Evolutionary conservation across 2,113 vertebrate species (phyloP), one percentile per base, ranked within the genome.

Genomic region (Calonectris borealis): DNA sequence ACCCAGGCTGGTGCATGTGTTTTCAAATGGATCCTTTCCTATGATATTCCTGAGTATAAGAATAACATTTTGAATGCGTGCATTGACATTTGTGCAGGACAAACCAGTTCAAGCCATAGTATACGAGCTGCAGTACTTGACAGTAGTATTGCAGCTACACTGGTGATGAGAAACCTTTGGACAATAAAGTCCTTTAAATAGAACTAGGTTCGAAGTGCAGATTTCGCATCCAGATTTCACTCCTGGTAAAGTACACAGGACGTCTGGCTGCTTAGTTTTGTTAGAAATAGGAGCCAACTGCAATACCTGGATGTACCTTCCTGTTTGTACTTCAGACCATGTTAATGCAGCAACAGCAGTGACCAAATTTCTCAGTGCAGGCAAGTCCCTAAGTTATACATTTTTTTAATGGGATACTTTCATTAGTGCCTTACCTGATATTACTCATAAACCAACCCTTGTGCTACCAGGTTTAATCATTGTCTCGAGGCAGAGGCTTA

Each of bases 401-500:
- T 93, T 97, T 97, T 91, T 97, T 97, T 93, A 97, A 97, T 96
- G 75, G 96, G 89, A 94, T 94, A 54, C 82, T 96, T 97, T 96
- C 97, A 96, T 97, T 97, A 96, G 75, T 85, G 83, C 87, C 51
- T 90, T 34, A 81, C 93, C 87, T 91, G 95, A 88, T 95, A 97
- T 96, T 97, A 94, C 89, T 97, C 91, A 97, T 88, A 96, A 96
- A 95, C 91, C 95, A 96, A 83, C 90, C 96, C 91, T 94, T 64
- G 82, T 1, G 2, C 91, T 92, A 93, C 87, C 84, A 78, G 73
- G 75, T 91, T 97, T 97, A 97, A 97, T 97, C 95, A 95, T 25
- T 95, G 93, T 97, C 95, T 97, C 3, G 64, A 96, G 97, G 96
- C 96, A 96, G 82, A 96, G 87, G 96, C 87, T 97, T 97, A 97